Percentiles rank a stretch among this genome's conserved stretches.
Conservation (phyloP, 2,797 vertebrate species). For the Pangasius macronema region DNA sequence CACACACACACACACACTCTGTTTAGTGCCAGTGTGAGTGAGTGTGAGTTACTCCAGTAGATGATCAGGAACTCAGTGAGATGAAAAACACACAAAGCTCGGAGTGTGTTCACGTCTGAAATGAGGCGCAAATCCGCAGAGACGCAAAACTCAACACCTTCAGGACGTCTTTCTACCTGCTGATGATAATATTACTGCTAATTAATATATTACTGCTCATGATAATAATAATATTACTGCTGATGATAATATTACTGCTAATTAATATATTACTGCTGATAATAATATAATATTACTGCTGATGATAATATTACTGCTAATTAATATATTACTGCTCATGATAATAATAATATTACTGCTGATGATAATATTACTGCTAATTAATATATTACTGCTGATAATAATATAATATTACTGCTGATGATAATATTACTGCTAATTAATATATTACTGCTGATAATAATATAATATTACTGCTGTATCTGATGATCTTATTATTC, state of each 20-base stretch:
- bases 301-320: background rate
- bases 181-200: background rate
- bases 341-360: background rate
- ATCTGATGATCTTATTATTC: too few species aligned
- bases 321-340: too few species aligned
- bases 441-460: too few species aligned
- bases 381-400: too few species aligned
- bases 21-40: background rate
- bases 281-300: background rate
- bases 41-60: background rate
- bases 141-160: background rate
- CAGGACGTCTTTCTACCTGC: background rate
- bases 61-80: background rate
- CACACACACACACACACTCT: background rate
- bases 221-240: background rate
- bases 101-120: background rate
- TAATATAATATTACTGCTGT: too few species aligned
- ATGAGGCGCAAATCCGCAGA: background rate
- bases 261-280: too few species aligned
- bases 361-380: background rate
- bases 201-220: too few species aligned
- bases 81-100: background rate
- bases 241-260: background rate
- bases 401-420: too few species aligned
- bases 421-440: too few species aligned